Conservation (phyloP, 2,113 vertebrate species). For the Lepus timidus region DNA sequence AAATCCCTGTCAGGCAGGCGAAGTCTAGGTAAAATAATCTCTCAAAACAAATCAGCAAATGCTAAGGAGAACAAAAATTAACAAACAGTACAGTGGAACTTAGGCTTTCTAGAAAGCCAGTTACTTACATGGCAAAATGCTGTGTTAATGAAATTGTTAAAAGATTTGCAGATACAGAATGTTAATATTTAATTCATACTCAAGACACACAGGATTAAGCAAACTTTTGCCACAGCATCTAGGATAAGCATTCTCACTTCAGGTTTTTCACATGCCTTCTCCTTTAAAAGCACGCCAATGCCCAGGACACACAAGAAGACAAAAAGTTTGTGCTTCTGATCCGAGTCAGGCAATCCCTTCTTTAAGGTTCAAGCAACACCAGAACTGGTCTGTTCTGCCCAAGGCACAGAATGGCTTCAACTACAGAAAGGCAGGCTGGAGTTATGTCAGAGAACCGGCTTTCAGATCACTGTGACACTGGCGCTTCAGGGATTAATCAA, state of each 20-base stretch:
- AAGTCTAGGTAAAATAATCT: conserved; percentile 12
- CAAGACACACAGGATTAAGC: neutral
- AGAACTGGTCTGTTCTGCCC: neutral
- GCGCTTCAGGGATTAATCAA: neutral
- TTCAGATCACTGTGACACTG: neutral
- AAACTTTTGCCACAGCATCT: neutral
- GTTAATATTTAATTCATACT: conserved; percentile 34
- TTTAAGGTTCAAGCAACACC: neutral
- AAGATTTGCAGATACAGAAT: conserved; percentile 26
- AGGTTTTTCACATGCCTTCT: neutral
- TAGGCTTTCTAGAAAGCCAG: neutral
- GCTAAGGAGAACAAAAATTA: neutral
- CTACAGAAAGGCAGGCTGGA: neutral
- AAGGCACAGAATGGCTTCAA: neutral
- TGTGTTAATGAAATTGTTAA: conserved; percentile 6
- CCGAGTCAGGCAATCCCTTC: neutral
- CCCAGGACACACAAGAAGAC: neutral
- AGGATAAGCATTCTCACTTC: neutral
- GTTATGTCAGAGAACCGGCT: neutral
- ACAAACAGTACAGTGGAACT: neutral
- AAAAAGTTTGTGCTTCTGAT: neutral
- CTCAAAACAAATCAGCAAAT: neutral
- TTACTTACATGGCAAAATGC: conserved; percentile 30
- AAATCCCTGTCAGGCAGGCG: neutral
- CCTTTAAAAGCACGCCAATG: neutral